Evolutionary conservation across 2,113 vertebrate species (phyloP), one percentile per base, ranked within the genome.

Genomic region (Dicaeum eximium): DNA sequence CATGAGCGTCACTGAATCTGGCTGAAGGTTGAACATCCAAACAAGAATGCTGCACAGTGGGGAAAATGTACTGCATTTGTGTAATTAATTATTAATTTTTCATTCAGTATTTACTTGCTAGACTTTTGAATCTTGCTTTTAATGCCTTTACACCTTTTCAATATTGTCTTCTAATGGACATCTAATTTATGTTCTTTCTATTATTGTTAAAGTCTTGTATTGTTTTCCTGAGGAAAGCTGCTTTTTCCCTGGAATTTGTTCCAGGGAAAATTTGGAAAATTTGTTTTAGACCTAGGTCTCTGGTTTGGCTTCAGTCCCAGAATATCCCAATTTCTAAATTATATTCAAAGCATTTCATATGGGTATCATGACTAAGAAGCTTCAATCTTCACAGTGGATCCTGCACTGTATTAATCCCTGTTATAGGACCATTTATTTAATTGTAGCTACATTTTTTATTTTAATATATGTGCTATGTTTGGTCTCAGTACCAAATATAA

Each of bases 251-350:
- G 33, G n/a, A n/a, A n/a, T n/a, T n/a, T n/a, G n/a, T n/a, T n/a
- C n/a, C n/a, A n/a, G n/a, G n/a, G n/a, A n/a, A n/a, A n/a, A n/a
- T n/a, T n/a, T n/a, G n/a, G n/a, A 88, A 90, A 75, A 84, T 95
- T 92, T 81, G 37, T 47, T 92, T 97, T 87, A 90, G 56, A 93
- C 38, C 33, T 77, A 95, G 96, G 58, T 72, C 19, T 94, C 70
- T 85, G 15, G 37, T 86, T 97, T 97, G 89, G 86, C 80, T 84
- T 95, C 33, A 69, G 6, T 93, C 70, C 96, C 87, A 96, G 93
- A 94, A 95, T 86, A 90, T 71, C 33, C 15, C 71, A 54, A 92
- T 74, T 93, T 90, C 90, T 94, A 83, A 94, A 96, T 37, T 65
- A 86, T 91, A 44, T 73, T 72, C 65, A 97, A 95, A 96, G 78